Percentiles rank a stretch among this genome's conserved stretches.
These are phyloP conservation scores for Dolichoris vasculosae DNA, from an alignment of 1,140 invertebrate species.

Conservation along the genomic window DNA sequence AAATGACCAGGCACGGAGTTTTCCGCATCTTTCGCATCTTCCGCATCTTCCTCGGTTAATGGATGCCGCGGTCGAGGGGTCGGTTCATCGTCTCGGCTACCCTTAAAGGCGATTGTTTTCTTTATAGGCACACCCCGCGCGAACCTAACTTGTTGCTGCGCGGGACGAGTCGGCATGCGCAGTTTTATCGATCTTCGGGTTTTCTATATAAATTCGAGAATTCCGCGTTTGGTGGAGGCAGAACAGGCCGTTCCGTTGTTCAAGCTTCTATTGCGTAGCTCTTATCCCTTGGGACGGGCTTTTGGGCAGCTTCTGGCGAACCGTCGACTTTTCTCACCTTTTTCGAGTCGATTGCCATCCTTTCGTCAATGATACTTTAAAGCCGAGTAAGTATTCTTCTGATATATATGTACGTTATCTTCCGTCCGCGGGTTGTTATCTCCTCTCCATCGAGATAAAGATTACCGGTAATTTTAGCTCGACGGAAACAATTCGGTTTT, in stretches of 20 bases:
- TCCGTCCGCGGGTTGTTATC: neutral
- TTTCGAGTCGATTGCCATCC: neutral
- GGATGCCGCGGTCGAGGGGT: neutral
- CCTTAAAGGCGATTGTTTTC: neutral
- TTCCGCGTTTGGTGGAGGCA: slow-evolving; percentile 15
- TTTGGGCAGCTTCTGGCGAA: neutral
- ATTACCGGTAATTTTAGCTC: neutral
- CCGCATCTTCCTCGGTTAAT: neutral
- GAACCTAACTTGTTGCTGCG: slow-evolving; percentile 63
- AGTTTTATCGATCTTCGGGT: slow-evolving; percentile 63
- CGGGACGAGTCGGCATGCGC: slow-evolving; percentile 61
- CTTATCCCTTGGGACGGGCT: neutral
- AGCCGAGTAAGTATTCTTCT: neutral
- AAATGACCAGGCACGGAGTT: too few relatives aligned
- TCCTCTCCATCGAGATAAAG: neutral
- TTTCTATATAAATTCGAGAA: slow-evolving; percentile 36
- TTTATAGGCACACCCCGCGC: slow-evolving; percentile 39
- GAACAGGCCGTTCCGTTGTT: slow-evolving; percentile 2
- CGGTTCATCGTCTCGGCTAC: neutral
- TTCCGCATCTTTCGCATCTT: too few relatives aligned
- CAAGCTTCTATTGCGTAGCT: neutral
- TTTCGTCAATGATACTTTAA: neutral
- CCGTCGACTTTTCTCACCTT: neutral
- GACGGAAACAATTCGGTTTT: neutral
- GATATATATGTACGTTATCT: neutral